Evolutionary conservation across 2,797 vertebrate genomes (phyloP), one percentile per base, ranked within the genome.

Genomic region (Syncerus caffer): DNA sequence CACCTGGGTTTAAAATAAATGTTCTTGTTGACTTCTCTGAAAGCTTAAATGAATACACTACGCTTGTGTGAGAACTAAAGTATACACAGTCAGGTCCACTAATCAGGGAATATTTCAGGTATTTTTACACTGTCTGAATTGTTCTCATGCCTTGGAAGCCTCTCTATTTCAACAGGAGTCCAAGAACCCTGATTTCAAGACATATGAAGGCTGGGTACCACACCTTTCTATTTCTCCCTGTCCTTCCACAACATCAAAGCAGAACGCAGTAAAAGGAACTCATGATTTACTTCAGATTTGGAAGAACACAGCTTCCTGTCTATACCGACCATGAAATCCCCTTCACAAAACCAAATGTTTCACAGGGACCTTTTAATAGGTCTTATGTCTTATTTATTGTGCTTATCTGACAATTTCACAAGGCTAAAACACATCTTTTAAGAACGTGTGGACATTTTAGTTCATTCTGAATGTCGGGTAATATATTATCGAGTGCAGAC

Each of bases 361-460:
- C 95, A 74, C 38, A 51, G 86, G 79, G 94, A 96, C 94, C 85
- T 95, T 93, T 89, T 74, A 96, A 97, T 78, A 95, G 10, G 12
- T 87, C 93, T 96, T 94, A 84, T 38, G 51, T 95, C 90, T 91
- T 95, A 96, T 96, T 96, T 93, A 97, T 62, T 93, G 90, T 94
- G 83, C 62, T 95, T 95, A 57, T 95, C 93, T 96, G 96, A 95
- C 95, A 96, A 88, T 58, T 90, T 97, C 88, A 29, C 82, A n/a
- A 79, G 80, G 64, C 78, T 96, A 78, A 92, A 9, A 88, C 76
- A 85, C 62, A 79, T 93, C 74, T 97, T 90, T 71, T 90, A 87
- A 97, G 97, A 94, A 78, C 16, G 38, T 82, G 85, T 78, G 97
- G 96, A 94, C 86, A 95, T 95, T 94, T 87, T 16, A 82, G 93